A percentile compares a stretch with the other conserved stretches of the same genome.
Conservation (phyloP, 2,888 invertebrate species). For the Ornithoptera priamus region DNA sequence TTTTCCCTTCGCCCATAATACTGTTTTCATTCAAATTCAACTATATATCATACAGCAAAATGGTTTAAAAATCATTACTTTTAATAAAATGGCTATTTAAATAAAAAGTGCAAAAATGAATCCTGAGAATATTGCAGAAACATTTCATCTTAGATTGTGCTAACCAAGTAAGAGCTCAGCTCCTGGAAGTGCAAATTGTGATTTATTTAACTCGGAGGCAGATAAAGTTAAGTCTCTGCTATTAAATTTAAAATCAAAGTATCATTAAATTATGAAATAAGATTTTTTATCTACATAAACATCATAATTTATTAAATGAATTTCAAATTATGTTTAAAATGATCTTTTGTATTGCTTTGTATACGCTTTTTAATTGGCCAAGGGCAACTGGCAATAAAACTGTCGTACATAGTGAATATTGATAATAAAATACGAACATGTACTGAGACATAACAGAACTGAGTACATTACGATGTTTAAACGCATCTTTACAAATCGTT, state of each 20-base stretch:
- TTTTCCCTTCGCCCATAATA: neutral
- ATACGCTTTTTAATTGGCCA: neutral
- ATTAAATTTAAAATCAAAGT: constrained; percentile 16
- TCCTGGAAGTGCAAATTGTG: constrained; percentile 5
- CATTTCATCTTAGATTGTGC: neutral
- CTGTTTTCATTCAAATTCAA: neutral
- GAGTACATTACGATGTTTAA: neutral
- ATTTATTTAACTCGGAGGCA: neutral
- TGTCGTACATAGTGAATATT: neutral
- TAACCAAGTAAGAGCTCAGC: neutral
- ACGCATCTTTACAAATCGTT: neutral
- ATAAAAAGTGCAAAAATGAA: neutral
- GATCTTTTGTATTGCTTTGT: neutral
- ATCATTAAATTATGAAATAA: neutral
- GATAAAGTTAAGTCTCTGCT: neutral
- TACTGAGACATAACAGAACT: neutral
- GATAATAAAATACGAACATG: neutral
- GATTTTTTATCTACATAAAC: too few species aligned
- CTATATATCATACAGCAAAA: neutral
- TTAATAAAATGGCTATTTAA: neutral
- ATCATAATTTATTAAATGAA: too few species aligned
- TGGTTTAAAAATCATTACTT: neutral
- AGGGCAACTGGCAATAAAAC: neutral
- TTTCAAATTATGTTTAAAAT: neutral
- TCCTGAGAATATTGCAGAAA: neutral